phyloP scores from a whole-genome alignment of 2,888 invertebrate species.

The Drosophila fulvimacula region DNA sequence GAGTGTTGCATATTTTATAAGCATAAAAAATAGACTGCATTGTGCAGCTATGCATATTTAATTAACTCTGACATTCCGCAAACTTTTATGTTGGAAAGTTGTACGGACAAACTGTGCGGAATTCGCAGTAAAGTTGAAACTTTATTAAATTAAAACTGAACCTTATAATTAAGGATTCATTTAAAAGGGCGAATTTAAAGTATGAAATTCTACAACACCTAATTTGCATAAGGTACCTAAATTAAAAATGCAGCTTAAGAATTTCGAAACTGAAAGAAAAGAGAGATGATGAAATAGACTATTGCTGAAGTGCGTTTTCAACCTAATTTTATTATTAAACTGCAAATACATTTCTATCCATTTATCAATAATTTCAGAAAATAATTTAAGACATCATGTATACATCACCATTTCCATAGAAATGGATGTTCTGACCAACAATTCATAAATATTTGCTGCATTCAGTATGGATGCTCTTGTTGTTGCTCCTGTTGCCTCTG shows the following conservation, averaged over 20 bases:
- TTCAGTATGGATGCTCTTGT: slow-evolving; percentile 13
- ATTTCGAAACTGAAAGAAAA: background rate
- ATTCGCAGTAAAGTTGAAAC: background rate
- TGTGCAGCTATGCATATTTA: slow-evolving; percentile 56
- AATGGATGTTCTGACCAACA: background rate
- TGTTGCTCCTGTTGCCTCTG: slow-evolving; percentile 26
- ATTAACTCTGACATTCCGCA: slow-evolving; percentile 39
- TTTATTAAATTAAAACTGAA: slow-evolving; percentile 7
- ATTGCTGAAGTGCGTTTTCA: too few relatives aligned
- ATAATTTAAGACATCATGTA: background rate
- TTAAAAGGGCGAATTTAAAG: background rate
- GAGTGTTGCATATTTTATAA: slow-evolving; percentile 38
- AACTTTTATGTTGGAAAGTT: slow-evolving; percentile 34
- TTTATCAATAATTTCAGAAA: background rate
- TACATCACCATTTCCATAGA: background rate
- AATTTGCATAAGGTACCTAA: background rate
- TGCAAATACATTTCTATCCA: too few relatives aligned
- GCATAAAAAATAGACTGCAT: slow-evolving; percentile 15
- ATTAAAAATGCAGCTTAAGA: background rate
- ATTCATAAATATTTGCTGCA: background rate
- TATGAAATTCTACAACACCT: background rate
- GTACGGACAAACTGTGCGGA: background rate
- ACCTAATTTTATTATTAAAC: too few relatives aligned
- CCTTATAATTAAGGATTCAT: background rate
- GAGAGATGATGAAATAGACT: too few relatives aligned